Percentiles rank a stretch among this genome's conserved stretches.
Conservation (phyloP, 2,113 vertebrate genomes). For the Deroptyus accipitrinus region DNA sequence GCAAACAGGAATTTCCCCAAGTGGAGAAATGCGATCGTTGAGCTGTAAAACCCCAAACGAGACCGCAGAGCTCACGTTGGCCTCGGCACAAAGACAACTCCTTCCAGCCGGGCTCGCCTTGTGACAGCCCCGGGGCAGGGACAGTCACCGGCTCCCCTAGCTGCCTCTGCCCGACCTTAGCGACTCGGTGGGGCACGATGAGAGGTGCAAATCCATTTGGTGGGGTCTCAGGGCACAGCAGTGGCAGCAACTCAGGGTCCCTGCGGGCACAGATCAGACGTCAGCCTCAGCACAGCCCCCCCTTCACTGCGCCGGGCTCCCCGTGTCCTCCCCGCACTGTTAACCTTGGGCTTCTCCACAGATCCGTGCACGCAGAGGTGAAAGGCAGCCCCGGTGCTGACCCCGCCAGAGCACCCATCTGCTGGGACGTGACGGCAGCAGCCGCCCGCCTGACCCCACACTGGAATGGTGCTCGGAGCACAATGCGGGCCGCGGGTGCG, state of each 20-base stretch:
- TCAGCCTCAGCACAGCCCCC: neutral
- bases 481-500: accelerated
- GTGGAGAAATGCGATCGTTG: neutral
- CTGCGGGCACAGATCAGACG: neutral
- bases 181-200: accelerated
- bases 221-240: neutral
- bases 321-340: neutral
- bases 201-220: neutral
- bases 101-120: neutral
- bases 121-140: neutral
- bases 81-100: neutral
- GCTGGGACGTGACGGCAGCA: neutral
- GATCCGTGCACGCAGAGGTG: neutral
- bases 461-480: neutral
- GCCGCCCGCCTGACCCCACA: neutral
- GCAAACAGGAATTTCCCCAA: conserved; percentile 25
- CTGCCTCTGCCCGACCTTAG: neutral
- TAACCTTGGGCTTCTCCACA: neutral
- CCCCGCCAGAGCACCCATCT: neutral
- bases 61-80: neutral
- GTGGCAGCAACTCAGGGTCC: accelerated
- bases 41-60: neutral
- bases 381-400: neutral
- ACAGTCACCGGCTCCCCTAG: neutral
- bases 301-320: neutral